These are phyloP conservation scores for Diachasma alloeum DNA, from an alignment of 1,140 invertebrate species.

Conservation along the genomic window DNA sequence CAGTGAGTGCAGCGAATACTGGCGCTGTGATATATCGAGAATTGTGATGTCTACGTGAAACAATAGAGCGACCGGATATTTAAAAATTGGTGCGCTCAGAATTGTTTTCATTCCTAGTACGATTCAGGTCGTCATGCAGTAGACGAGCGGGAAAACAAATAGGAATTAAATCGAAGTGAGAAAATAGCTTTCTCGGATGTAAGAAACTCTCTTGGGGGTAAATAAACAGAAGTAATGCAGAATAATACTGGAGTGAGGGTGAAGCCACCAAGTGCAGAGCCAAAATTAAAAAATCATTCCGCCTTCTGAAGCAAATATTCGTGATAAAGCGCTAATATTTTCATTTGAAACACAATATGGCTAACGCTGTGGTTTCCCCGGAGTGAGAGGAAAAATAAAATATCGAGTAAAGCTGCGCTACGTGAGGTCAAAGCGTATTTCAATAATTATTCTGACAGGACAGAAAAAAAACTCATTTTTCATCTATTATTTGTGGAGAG, in stretches of 20 bases:
- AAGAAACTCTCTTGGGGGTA: background rate
- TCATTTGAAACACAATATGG: background rate
- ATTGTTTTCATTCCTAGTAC: no score
- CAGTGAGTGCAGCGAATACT: background rate
- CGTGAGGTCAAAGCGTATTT: constrained; percentile 5
- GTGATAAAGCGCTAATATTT: background rate
- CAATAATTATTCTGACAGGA: background rate
- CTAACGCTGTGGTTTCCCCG: background rate
- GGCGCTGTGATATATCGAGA: background rate
- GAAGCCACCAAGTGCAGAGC: background rate
- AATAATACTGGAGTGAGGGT: background rate
- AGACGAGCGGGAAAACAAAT: no score
- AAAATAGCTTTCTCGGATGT: no score
- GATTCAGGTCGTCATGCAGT: no score
- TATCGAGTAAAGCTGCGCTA: background rate
- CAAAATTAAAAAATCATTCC: background rate
- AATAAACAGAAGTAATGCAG: background rate
- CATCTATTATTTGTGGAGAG: background rate
- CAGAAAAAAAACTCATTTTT: background rate
- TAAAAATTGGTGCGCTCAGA: background rate
- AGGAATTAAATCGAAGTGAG: no score
- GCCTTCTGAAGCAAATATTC: background rate
- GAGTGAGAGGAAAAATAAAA: background rate
- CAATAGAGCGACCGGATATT: background rate
- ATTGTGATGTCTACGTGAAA: background rate